Percentiles rank a stretch among this genome's conserved stretches.
Conservation (phyloP, 1,140 invertebrate genomes). For the Diachasmimorpha longicaudata region DNA sequence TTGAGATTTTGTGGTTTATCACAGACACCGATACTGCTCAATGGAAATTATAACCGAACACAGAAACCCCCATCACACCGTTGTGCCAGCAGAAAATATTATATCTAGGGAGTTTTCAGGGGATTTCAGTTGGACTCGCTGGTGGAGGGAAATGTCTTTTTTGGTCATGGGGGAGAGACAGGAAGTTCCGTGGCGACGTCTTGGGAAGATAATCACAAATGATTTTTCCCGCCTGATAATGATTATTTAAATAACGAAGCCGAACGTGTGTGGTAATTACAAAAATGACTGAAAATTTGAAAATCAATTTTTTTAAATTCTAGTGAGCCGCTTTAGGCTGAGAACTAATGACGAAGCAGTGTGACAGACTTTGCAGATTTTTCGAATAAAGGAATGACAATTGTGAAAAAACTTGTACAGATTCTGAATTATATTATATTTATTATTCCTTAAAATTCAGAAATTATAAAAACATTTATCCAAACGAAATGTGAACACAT, state of each 20-base stretch:
- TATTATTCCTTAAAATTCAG: not conserved
- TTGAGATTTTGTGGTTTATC: not conserved
- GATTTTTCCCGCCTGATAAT: too few species aligned
- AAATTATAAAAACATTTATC: not conserved
- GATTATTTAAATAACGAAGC: too few species aligned
- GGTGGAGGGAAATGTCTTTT: not conserved
- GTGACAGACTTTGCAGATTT: too few species aligned
- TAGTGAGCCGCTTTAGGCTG: too few species aligned
- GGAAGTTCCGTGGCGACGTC: not conserved
- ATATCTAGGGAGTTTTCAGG: not conserved
- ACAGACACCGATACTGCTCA: not conserved
- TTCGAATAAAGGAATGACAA: too few species aligned
- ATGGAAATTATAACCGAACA: constrained; percentile 16
- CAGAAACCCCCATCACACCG: constrained; percentile 1
- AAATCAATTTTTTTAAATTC: too few species aligned
- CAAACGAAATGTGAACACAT: not conserved
- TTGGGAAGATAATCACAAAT: too few species aligned
- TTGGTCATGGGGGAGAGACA: not conserved
- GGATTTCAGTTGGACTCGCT: constrained; percentile 7
- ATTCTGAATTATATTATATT: not conserved
- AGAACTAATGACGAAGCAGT: too few species aligned
- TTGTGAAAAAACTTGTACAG: too few species aligned
- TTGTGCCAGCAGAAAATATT: constrained; percentile 10
- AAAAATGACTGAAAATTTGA: too few species aligned
- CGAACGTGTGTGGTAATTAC: too few species aligned